Evolutionary conservation across 2,113 vertebrate species (phyloP).

Genomic region (Pseudonaja textilis): DNA sequence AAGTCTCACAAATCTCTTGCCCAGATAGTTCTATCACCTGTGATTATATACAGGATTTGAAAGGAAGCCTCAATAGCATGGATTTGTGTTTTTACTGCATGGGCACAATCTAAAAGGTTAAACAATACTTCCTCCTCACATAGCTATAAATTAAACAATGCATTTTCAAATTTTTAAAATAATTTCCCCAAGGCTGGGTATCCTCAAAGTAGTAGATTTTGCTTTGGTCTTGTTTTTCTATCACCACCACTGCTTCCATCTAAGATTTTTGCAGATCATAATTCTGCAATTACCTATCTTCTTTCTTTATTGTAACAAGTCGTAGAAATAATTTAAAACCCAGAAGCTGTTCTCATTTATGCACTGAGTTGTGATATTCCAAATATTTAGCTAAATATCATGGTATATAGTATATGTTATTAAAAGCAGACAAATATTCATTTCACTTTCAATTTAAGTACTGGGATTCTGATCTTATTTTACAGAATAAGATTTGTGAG

Average conservation of each 20-base stretch:
- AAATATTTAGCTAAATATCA: not conserved
- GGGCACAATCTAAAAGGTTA: not conserved
- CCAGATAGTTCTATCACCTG: constrained; percentile 64
- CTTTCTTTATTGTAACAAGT: not conserved
- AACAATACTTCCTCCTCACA: not conserved
- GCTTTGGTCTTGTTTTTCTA: not conserved
- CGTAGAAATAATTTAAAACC: not conserved
- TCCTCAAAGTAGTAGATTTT: not conserved
- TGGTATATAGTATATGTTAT: not conserved
- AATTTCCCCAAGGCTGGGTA: not conserved
- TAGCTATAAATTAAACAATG: not conserved
- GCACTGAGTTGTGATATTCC: not conserved
- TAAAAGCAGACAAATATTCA: constrained; percentile 22
- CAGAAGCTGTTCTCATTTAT: not conserved
- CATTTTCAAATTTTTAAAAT: not conserved
- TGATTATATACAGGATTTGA: constrained; percentile 39
- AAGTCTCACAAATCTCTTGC: constrained; percentile 58
- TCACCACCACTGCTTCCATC: no score
- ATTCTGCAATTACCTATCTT: not conserved
- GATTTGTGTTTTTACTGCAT: constrained; percentile 1
- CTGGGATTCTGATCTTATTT: constrained; percentile 49
- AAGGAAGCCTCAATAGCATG: constrained; percentile 42
- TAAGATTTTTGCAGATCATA: not conserved
- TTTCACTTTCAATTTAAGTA: constrained; percentile 38
- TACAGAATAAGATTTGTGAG: constrained; percentile 43